A percentile compares a stretch with the other conserved stretches of the same genome.
Conservation (phyloP, 2,113 vertebrate genomes). For the Hemiscyllium ocellatum region DNA sequence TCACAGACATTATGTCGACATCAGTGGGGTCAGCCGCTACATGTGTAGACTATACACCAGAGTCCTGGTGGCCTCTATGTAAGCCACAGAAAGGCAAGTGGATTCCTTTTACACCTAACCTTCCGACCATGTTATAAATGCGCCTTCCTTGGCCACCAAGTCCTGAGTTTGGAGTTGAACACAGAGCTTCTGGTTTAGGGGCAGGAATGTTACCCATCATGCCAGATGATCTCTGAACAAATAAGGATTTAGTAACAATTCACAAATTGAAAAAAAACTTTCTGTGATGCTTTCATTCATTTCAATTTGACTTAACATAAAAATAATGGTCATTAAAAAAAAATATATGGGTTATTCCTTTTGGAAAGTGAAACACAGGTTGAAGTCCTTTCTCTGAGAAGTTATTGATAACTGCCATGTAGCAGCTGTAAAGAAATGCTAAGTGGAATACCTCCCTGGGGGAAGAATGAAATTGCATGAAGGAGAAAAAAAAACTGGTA, state of each 20-base stretch:
- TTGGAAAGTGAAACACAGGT: not conserved
- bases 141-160: too few relatives aligned
- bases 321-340: not conserved
- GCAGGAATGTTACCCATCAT: too few relatives aligned
- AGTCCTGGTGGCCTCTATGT: too few relatives aligned
- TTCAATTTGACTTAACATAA: not conserved
- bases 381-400: not conserved
- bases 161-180: too few relatives aligned
- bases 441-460: not conserved
- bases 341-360: not conserved
- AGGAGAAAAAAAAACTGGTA: not conserved
- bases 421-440: not conserved
- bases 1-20: too few relatives aligned
- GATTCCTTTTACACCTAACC: too few relatives aligned
- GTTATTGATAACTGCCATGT: not conserved
- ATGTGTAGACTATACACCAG: too few relatives aligned
- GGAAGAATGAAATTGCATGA: not conserved
- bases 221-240: too few relatives aligned
- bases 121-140: too few relatives aligned
- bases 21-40: too few relatives aligned
- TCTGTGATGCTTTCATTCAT: not conserved
- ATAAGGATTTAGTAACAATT: not conserved
- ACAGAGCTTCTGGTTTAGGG: too few relatives aligned
- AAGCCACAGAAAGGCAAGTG: too few relatives aligned
- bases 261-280: not conserved